Evolutionary conservation across 2,797 vertebrate genomes (phyloP), one percentile per base, ranked within the genome.

Genomic region (Pseudochirops cupreus): DNA sequence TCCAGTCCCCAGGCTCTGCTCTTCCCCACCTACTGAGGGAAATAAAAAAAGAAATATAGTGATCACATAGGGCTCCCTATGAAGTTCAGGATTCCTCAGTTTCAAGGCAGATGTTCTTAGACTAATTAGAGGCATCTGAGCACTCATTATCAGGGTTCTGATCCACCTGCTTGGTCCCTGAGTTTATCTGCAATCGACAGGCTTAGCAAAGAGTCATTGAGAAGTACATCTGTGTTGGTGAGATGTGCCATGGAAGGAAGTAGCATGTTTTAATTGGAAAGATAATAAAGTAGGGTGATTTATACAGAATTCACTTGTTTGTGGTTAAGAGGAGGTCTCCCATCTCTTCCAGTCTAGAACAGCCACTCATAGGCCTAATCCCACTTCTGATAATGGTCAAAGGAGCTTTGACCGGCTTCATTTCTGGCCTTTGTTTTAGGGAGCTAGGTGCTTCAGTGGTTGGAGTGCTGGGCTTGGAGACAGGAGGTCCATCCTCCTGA

Each of bases 171-270:
- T 46, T n/a, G 56, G n/a, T 58, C 21, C 39, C 50, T 87, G 46
- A 33, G n/a, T 56, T 94, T 92, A 50, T 56, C 55, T 62, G 59
- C n/a, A 33, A 24, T 2, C 50, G 0, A 91, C n/a, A n/a, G 0
- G 3, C 5, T 90, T 26, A n/a, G 55, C 91, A 59, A 67, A 94
- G 90, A 46, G 26, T 55, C 55, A 59, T 82, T 24, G 1, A 26
- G 52, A 91, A 56, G 10, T 50, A 74, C 29, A 33, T 56, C 91
- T 96, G 46, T 52, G 24, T 62, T 56, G 13, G 90, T 67, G 3
- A 52, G 14, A 24, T 33, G 14, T 94, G 55, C 94, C 93, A 82
- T 57, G 52, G 92, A 94, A 82, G n/a, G 91, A 90, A 50, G 90
- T 94, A 62, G 50, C 10, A 39, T 57, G n/a, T 74, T 74, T 74